Percentiles rank a stretch among this genome's conserved stretches.
phyloP scores from a whole-genome alignment of 2,797 vertebrate species.

The Myotis vivesi region DNA sequence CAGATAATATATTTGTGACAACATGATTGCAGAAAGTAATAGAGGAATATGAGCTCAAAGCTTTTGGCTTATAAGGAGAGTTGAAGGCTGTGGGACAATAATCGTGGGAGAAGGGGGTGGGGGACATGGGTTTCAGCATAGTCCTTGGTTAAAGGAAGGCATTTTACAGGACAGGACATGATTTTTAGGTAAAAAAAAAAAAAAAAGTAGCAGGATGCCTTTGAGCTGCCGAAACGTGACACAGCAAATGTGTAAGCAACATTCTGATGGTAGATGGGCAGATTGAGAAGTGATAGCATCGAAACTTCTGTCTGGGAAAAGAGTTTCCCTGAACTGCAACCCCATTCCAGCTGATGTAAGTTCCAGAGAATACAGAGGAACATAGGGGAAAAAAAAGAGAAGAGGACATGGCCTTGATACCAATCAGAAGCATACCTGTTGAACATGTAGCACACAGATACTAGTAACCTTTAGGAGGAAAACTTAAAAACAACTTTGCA shows the following conservation, averaged over 20 bases:
- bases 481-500: background rate
- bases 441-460: background rate
- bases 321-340: background rate
- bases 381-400: background rate
- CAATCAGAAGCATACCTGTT: background rate
- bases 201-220: background rate
- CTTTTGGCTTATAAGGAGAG: background rate
- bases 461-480: background rate
- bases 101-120: accelerated
- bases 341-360: background rate
- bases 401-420: background rate
- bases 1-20: background rate
- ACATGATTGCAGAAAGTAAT: background rate
- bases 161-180: background rate
- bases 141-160: background rate
- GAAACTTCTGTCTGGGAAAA: background rate
- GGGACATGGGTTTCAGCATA: accelerated
- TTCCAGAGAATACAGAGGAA: too few species aligned
- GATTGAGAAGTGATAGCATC: background rate
- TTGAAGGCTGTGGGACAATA: background rate
- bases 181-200: background rate
- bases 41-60: background rate
- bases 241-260: background rate
- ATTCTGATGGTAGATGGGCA: background rate
- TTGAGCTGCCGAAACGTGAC: background rate